Percentiles rank a stretch among this genome's conserved stretches.
Conservation (phyloP, 2,888 invertebrate genomes). For the Poecilobothrus nobilitatus region DNA sequence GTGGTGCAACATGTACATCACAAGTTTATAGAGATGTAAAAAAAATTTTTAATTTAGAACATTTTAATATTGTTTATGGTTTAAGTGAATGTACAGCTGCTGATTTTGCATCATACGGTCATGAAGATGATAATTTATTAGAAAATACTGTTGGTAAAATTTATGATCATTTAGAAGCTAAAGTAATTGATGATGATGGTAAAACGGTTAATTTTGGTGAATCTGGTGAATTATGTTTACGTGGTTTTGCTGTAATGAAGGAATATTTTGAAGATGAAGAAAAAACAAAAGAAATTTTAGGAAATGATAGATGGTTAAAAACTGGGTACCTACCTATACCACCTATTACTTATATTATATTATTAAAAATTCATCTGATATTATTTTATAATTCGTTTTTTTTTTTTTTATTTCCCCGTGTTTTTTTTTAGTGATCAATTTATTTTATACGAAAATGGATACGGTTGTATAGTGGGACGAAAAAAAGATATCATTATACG, state of each 20-base stretch:
- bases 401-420: neutral
- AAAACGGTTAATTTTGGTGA: constrained; percentile 55
- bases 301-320: constrained; percentile 60
- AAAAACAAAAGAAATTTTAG: constrained; percentile 59
- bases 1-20: constrained; percentile 64
- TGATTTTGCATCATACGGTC: constrained; percentile 47
- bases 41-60: constrained; percentile 39
- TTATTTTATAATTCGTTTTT: neutral
- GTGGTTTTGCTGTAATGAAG: constrained; percentile 63
- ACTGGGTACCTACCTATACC: too few species aligned
- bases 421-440: constrained; percentile 45
- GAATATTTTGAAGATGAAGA: constrained; percentile 65
- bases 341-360: too few species aligned
- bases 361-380: neutral
- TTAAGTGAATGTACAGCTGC: constrained; percentile 52
- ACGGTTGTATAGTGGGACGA: constrained; percentile 59
- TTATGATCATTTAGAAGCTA: constrained; percentile 50
- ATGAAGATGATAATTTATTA: constrained; percentile 43
- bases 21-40: constrained; percentile 49
- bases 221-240: constrained; percentile 62
- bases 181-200: constrained; percentile 54
- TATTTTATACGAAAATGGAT: constrained; percentile 56
- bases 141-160: constrained; percentile 50
- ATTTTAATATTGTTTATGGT: constrained; percentile 51
- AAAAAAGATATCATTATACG: constrained; percentile 69